Percentiles rank a stretch among this genome's conserved stretches.
phyloP scores from a whole-genome alignment of 2,797 vertebrate genomes.

The Danio choprae region DNA sequence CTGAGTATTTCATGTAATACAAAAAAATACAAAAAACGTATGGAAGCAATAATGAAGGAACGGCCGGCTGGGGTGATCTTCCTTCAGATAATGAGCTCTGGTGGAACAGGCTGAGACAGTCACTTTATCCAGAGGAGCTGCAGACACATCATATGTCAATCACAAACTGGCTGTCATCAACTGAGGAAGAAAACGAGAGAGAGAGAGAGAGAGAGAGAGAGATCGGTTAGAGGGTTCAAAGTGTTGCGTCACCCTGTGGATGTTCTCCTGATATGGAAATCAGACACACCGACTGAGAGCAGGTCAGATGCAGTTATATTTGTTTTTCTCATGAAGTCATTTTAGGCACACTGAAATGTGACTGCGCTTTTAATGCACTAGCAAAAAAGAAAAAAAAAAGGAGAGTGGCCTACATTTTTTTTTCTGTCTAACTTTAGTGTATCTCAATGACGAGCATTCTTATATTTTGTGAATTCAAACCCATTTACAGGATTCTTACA shows the following conservation, averaged over 20 bases:
- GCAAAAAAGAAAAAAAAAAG: background rate
- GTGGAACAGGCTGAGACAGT: slow-evolving; percentile 13
- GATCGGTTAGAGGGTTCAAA: slow-evolving; percentile 25
- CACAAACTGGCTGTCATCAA: slow-evolving; percentile 64
- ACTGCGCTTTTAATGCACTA: slow-evolving; percentile 23
- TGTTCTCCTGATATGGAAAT: slow-evolving; percentile 14
- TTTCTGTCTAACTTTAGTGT: background rate
- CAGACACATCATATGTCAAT: slow-evolving; percentile 61
- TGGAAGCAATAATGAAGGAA: slow-evolving; percentile 10
- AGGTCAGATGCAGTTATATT: slow-evolving; percentile 45
- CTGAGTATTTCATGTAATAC: slow-evolving; percentile 14
- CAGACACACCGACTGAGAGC: background rate
- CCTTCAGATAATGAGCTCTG: slow-evolving; percentile 26
- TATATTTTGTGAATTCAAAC: no score
- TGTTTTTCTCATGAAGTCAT: slow-evolving; percentile 50
- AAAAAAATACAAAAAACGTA: slow-evolving; percentile 27
- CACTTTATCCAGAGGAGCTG: slow-evolving; percentile 29
- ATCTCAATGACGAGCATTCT: no score
- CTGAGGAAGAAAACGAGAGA: slow-evolving; percentile 34
- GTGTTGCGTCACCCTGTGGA: background rate
- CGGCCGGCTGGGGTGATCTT: slow-evolving; percentile 2
- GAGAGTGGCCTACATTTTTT: background rate
- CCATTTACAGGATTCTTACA: no score
- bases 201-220: slow-evolving; percentile 14
- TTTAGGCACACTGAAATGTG: slow-evolving; percentile 39